phyloP scores from a whole-genome alignment of 1,140 invertebrate genomes.

The Trinorchestia longiramus region DNA sequence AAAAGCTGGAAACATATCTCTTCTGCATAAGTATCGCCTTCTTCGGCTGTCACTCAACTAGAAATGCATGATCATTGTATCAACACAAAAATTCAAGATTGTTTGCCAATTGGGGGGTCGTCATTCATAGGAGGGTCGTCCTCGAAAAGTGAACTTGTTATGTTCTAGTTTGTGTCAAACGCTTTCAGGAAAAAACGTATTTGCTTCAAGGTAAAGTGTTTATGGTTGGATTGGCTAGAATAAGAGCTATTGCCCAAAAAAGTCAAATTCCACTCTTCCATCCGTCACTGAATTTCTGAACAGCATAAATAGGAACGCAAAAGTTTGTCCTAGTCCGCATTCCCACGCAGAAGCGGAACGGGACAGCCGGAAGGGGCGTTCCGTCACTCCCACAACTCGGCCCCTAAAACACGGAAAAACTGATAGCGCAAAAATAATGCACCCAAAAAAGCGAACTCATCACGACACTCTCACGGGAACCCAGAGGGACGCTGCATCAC shows the following conservation, averaged over 20 bases:
- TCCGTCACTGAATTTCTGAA: neutral
- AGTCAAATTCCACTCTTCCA: neutral
- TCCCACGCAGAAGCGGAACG: conserved; percentile 41
- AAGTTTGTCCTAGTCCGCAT: neutral
- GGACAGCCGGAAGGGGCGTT: conserved; percentile 40
- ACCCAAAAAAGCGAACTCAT: conserved; percentile 16
- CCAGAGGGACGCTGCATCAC: neutral
- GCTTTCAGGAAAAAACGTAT: neutral
- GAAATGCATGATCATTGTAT: neutral
- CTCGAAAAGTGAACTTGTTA: neutral
- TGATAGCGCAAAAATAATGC: conserved; percentile 4
- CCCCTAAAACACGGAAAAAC: conserved; percentile 45
- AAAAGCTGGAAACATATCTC: neutral
- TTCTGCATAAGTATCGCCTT: neutral
- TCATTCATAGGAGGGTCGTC: neutral
- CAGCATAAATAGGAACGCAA: neutral
- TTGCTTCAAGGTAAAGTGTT: neutral
- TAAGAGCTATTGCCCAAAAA: neutral
- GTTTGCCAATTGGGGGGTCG: neutral
- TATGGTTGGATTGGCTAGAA: neutral
- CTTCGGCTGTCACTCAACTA: neutral
- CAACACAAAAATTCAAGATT: neutral
- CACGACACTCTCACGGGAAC: conserved; percentile 50
- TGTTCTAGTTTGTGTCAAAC: neutral
- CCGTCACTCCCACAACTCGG: conserved; percentile 42